Evolutionary conservation across 1,140 invertebrate species (phyloP).

Genomic region (Drosophila dunni): DNA sequence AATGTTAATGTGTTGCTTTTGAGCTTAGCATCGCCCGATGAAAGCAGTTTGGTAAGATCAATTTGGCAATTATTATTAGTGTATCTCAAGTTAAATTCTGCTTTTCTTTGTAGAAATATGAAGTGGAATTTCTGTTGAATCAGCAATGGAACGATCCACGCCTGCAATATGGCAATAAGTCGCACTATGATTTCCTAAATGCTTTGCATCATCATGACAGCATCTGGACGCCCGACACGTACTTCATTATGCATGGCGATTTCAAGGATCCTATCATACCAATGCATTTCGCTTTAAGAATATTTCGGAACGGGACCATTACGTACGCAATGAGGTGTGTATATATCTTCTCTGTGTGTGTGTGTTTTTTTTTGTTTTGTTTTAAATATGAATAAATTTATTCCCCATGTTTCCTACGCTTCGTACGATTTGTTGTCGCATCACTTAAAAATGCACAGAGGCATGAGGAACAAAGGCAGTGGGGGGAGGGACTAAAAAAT

Average conservation of each 20-base stretch:
- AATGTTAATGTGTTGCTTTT: constrained; percentile 96
- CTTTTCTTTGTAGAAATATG: constrained; percentile 91
- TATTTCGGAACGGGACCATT: constrained; percentile 96
- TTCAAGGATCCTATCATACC: constrained; percentile 96
- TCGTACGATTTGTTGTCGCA: constrained; percentile 60
- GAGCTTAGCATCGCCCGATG: constrained; percentile 96
- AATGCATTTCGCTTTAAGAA: constrained; percentile 94
- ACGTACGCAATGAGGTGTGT: constrained; percentile 95
- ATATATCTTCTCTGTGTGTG: constrained; percentile 13
- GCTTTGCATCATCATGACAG: constrained; percentile 95
- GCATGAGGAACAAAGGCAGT: neutral
- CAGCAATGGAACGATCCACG: constrained; percentile 96
- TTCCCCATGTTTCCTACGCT: constrained; percentile 22
- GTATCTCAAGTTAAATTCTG: neutral
- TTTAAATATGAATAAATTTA: constrained; percentile 68
- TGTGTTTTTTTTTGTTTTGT: constrained; percentile 15
- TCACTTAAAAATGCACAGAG: constrained; percentile 2
- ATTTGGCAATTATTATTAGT: neutral
- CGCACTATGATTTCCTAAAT: constrained; percentile 93
- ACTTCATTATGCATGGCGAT: constrained; percentile 97
- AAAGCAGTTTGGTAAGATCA: constrained; percentile 94
- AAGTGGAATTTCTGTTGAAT: constrained; percentile 95
- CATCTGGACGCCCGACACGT: constrained; percentile 96
- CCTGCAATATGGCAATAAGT: constrained; percentile 93
- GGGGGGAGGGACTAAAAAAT: constrained; percentile 16